Evolutionary conservation across 2,113 vertebrate genomes (phyloP), one percentile per base, ranked within the genome.

Genomic region (Toxostoma redivivum): DNA sequence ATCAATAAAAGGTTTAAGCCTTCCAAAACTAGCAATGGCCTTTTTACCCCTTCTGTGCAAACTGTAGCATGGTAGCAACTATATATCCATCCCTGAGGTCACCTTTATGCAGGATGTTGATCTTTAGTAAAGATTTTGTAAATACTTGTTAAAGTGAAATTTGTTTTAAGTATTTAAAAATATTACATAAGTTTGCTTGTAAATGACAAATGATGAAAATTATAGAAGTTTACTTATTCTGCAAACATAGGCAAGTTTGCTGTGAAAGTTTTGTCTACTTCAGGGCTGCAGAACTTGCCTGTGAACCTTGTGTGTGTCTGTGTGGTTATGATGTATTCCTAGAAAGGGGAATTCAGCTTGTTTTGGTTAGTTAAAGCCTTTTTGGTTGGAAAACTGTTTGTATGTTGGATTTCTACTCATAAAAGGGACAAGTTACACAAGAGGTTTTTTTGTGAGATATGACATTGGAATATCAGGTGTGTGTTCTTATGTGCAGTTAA

Each of bases 61-160:
- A 97, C 69, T 94, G 95, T 86, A 97, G 97, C 97, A 97, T 97
- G 96, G 91, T 91, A 95, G 96, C 96, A 97, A 96, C 76, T 94
- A 76, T 94, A 65, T 96, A 91, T 92, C 50, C 50, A 51, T 51
- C 88, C 92, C 91, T 72, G 92, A 97, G 95, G 95, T 96, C 94
- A 94, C 86, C 85, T 97, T 97, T 96, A 94, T 96, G 91, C 91
- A 97, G 95, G 91, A 95, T 85, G 85, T 78, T 95, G 92, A 95
- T 97, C 96, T 97, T 97, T 96, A 95, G 72, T 88, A 82, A 95
- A 84, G 89, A 79, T 92, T 98, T 97, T 97, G 95, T 97, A 97
- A 94, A 96, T 97, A 94, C 62, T 96, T 87, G 81, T 94, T 95
- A 81, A 91, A 97, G 88, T 96, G 89, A 96, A 89, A 95, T 84